Base-by-base conservation (phyloP, 1,140 invertebrate species). In the Monochamus saltuarius region DNA sequence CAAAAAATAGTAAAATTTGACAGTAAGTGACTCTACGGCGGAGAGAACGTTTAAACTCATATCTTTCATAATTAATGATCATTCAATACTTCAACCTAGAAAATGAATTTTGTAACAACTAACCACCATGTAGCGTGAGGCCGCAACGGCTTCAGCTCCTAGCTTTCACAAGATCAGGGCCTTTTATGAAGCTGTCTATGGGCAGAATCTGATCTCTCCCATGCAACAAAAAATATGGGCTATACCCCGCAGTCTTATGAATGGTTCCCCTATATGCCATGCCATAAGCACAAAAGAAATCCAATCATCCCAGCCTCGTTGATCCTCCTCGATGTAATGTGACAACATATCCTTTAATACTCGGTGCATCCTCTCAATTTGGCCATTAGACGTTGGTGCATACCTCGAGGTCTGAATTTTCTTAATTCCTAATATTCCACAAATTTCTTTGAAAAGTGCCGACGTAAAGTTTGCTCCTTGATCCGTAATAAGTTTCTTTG, bases 301-400 rank as follows among this genome's bases (percentile, higher is more conserved):
- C 50, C 50, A 52, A 36, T 35, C 16, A 38, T 52, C 50, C 50
- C 29, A 52, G 10, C 34, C 50, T 17, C 36, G 17, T 38, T 52
- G 50, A 13, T 13, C 16, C 7, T 52, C 9, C 22, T 11, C 10
- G 16, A 52, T 52, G 35, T 52, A 52, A 6, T 47, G 29, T 36
- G 52, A 36, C 42, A 72, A 88, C 89, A 72, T 85, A 85, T 6
- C 68, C 64, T 80, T 79, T 7, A 80, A 52, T 7, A 65, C 50
- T 2, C 79, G 63, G 54, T 80, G 78, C 38, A 73, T 71, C 2
- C 78, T 59, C 53, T 81, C 77, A 4, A 80, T 65, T 64, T 78
- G 70, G 0, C 78, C 77, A 53, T 79, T 79, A 22, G 73, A 62
- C 14, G 56, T 51, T 8, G 77, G 76, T 52, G 79, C 76, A 34